Conservation (phyloP, 2,113 vertebrate species). For the Dolichotis patagonum region DNA sequence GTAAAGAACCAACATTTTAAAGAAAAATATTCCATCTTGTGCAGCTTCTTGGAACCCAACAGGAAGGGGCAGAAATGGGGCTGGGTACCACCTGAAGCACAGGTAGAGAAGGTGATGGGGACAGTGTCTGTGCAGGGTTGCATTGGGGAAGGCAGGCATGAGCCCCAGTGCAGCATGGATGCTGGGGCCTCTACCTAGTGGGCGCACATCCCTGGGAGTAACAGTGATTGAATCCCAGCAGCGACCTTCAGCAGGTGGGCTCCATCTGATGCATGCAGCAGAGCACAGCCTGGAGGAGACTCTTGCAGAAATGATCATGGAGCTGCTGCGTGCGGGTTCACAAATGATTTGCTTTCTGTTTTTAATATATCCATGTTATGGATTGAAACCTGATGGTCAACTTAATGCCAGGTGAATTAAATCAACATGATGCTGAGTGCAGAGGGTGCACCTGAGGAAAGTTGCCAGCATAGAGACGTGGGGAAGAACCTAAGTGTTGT, state of each 20-base stretch:
- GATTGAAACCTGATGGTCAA: too few species aligned
- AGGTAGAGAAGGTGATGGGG: neutral
- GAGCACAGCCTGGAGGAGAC: fast-evolving
- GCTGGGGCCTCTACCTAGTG: fast-evolving
- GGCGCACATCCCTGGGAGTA: fast-evolving
- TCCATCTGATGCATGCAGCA: fast-evolving
- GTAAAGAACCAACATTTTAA: neutral
- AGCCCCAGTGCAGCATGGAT: neutral
- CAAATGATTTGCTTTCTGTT: neutral
- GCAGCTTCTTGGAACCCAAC: fast-evolving
- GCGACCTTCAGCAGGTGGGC: fast-evolving
- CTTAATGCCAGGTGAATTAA: too few species aligned
- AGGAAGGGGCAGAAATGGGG: neutral
- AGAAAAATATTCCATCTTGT: fast-evolving
- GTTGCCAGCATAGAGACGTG: too few species aligned
- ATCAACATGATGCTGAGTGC: too few species aligned
- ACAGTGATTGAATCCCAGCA: fast-evolving
- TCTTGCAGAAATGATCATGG: neutral
- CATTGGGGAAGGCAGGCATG: neutral
- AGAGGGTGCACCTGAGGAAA: too few species aligned
- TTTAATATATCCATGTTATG: too few species aligned
- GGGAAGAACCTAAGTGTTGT: too few species aligned
- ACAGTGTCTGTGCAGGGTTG: fast-evolving
- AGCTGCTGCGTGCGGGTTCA: neutral
- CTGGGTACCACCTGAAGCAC: neutral